Evolutionary conservation across 2,888 invertebrate genomes (phyloP), one percentile per base, ranked within the genome.

Genomic region (Hyppa rectilinea): DNA sequence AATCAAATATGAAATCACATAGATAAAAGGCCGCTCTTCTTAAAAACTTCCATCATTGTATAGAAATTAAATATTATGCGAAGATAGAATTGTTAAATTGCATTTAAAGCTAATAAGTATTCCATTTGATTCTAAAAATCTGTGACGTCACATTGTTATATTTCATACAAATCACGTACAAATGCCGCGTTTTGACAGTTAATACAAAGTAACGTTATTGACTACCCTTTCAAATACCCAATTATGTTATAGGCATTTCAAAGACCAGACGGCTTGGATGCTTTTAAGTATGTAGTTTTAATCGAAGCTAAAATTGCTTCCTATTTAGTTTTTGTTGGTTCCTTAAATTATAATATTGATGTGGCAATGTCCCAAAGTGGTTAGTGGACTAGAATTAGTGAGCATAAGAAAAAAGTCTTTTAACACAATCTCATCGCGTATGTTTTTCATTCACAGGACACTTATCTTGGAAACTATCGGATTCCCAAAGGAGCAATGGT

Each of bases 401-500:
- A 31, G 0, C 14, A 31, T 59, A 31, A 43, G 7, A 45, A 45
- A 59, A 17, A n/a, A 31, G 5, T n/a, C 29, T n/a, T 34, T n/a
- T n/a, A 45, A 45, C 2, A 45, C 5, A 14, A 17, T 45, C 5
- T 45, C 45, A 45, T n/a, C 5, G 17, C 17, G 31, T 2, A 31
- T n/a, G 17, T 47, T 17, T 59, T 17, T 31, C 47, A 31, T 59
- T 10, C 17, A 10, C 79, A 97, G 96, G 96, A 97, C 53, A 96
- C 96, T 0, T 92, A 90, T 74, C 88, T 98, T 45, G 96, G 94
- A 10, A 96, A 97, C n/a, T 98, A 96, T 87, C 93, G 88, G 66
- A 96, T 98, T 62, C 97, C 97, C 0, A 97, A 97, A 88, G 96
- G 97, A 85, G 87, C 97, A 80, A 96, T 98, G 98, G 93, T 98